Evolutionary conservation across 1,140 invertebrate species (phyloP), one percentile per base, ranked within the genome.

Genomic region (Aphidius gifuensis): DNA sequence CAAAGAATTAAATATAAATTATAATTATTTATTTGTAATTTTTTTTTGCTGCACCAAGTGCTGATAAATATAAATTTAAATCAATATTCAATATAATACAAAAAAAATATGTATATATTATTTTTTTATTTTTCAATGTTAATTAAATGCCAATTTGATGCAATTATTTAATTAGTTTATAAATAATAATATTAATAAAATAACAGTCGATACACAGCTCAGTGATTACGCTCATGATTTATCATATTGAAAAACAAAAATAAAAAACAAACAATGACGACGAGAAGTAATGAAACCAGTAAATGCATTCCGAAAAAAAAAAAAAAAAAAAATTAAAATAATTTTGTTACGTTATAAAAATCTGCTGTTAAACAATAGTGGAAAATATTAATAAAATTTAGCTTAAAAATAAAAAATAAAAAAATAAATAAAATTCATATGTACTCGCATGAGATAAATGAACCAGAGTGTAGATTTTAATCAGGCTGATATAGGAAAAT

Each of bases 291-390:
- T 48, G 44, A 42, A 48, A 60, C 58, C 50, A 55, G 57, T 59
- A 66, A 45, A 45, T 66, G 60, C 64, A 66, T 66, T 66, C 64
- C 64, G 61, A 40, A 66, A 66, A 16, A 16, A 16, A 16, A 16
- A 16, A 16, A 16, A 16, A 16, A 16, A 16, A 16, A 16, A 16
- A 55, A 66, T 63, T 60, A 63, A 44, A 66, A 56, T 66, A 66
- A 61, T 66, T 66, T 66, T 66, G 65, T 61, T 63, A 63, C 65
- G 58, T 60, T 9, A 51, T 11, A 21, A 60, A 58, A 66, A 60
- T 46, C 64, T 60, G 64, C 60, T 66, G 58, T 58, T 62, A 59
- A 8, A 7, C 49, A 61, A 61, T 59, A 47, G 48, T 58, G 60
- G 61, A 40, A n/a, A 50, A 53, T n/a, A 11, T 47, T 32, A 59